Evolutionary conservation across 2,113 vertebrate species (phyloP).

Genomic region (Rutilus rutilus): DNA sequence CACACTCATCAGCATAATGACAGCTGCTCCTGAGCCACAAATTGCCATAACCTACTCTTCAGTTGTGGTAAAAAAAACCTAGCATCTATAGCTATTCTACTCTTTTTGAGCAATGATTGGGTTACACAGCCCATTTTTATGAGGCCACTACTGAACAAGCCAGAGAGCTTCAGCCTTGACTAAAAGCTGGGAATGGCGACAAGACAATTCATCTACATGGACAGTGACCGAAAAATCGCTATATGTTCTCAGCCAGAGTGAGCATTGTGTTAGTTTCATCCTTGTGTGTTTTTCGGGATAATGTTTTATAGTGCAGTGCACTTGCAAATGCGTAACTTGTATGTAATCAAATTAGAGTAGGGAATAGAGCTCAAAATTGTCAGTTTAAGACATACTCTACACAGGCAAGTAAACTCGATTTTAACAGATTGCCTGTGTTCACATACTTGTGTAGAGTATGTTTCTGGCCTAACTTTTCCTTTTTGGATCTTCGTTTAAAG

Average conservation of each 20-base stretch:
- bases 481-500: background rate
- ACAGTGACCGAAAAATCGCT: background rate
- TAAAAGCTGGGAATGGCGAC: background rate
- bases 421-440: background rate
- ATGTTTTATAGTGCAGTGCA: background rate
- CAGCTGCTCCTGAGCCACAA: slow-evolving; percentile 25
- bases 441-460: background rate
- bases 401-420: background rate
- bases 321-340: slow-evolving; percentile 14
- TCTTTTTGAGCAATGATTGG: slow-evolving; percentile 46
- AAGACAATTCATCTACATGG: slow-evolving; percentile 1
- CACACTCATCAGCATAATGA: background rate
- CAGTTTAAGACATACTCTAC: background rate
- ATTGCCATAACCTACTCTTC: slow-evolving; percentile 17
- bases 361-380: background rate
- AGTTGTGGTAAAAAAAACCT: background rate
- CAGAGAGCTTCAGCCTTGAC: slow-evolving; percentile 43
- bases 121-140: slow-evolving; percentile 60
- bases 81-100: background rate
- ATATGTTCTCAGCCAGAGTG: background rate
- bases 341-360: background rate
- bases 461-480: background rate
- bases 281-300: background rate
- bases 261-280: background rate
- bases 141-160: background rate